Base-by-base conservation (phyloP, 2,113 vertebrate genomes). In the Embiotoca jacksoni region DNA sequence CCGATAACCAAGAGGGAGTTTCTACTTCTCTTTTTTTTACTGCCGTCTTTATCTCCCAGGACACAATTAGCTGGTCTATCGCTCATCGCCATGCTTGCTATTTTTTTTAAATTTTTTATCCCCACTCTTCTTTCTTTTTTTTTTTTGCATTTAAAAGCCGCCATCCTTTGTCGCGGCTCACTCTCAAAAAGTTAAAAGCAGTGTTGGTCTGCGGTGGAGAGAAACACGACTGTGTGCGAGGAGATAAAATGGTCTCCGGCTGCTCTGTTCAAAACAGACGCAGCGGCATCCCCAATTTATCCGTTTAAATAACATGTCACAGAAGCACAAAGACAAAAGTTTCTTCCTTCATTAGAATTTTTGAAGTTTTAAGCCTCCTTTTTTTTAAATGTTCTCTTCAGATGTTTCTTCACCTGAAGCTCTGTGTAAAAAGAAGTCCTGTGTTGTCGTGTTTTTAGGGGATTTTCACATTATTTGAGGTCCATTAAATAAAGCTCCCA, bases 41-140 rank as follows among this genome's bases (percentile, higher is more conserved):
- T 32, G 31, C 3, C 54, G 36, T 80, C 80, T 88, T 90, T 92
- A 89, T 93, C 89, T 90, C 85, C 80, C 86, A 87, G 91, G 91
- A 93, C 84, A 88, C 90, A 93, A 94, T 95, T 94, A 94, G 90
- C 84, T 78, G 83, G 85, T 88, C 84, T 89, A 93, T 88, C 90
- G 66, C 86, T 91, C 80, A 87, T 90, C 89, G 76, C 86, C 63
- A 68, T 47, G 71, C 80, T 23, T 37, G 58, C 5, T 78, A 23
- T 44, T 78, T 58, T 13, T 61, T 54, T 50, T 56, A 7, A 46
- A 7, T 3, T 15, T 50, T 50, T 50, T 52, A 53, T 9, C 49
- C 61, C 32, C 41, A 23, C 37, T 58, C 31, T 16, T 30, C 3
- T 44, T 3, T 52, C 15, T 5, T 49, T 11, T 11, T 31, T 16